Evolutionary conservation across 1,140 invertebrate genomes (phyloP), one percentile per base, ranked within the genome.

Genomic region (Liolophura sinensis): DNA sequence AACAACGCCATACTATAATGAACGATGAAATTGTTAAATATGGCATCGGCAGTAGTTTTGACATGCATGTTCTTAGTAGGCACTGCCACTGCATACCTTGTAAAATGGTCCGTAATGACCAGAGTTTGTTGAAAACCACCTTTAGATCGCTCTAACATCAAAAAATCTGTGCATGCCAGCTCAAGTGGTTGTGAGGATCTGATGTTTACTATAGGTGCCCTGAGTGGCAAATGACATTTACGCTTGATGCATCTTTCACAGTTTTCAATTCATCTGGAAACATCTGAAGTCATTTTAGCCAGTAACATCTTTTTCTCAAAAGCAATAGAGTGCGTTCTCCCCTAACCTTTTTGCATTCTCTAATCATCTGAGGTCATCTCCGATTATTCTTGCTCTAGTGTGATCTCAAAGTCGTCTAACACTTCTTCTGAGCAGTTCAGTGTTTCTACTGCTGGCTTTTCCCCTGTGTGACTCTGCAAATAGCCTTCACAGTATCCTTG

Each of bases 21-120:
- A 14, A 14, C 12, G 12, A 57, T 24, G 12, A 57, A 57, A 24
- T 57, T 57, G 12, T 57, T 12, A 14, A 57, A 57, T 12, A 57
- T 14, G 14, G 55, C 55, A 15, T 57, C 22, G 25, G 22, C 55
- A n/a, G 55, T 57, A 12, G 55, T 57, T 22, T 57, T 57, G 18
- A 24, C 55, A 18, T n/a, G 18, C 25, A n/a, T 18, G 25, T 57
- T 57, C 22, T 24, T 57, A 12, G 22, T 57, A 12, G 55, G 55
- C 25, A 57, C 22, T 12, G 55, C 55, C 22, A 15, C 14, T 14
- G 22, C 22, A 57, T 57, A 57, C 25, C 22, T 57, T 15, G 22
- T 57, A 24, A 57, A 57, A 57, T 57, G 55, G 55, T 57, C 55
- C 55, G 55, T 57, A 57, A 57, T 57, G 22, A 22, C 14, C 12